Evolutionary conservation across 2,797 vertebrate genomes (phyloP).

Genomic region (Poecilia gillii): DNA sequence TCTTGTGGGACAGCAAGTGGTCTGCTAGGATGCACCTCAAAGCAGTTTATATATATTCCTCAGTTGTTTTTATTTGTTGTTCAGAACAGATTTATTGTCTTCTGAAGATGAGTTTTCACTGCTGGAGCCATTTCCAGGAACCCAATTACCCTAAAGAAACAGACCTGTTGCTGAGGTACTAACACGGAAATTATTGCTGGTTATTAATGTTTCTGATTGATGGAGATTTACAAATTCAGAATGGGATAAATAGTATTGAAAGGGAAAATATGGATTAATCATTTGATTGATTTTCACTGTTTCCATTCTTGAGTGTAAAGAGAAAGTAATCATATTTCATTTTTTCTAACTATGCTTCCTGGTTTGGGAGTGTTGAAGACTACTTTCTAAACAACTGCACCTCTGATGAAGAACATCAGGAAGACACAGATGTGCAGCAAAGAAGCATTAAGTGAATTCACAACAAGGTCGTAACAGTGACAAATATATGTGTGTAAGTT

Average conservation of each 20-base stretch:
- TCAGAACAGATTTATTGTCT: background rate
- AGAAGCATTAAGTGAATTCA: background rate
- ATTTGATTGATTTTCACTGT: background rate
- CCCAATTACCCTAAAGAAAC: background rate
- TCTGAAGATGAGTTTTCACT: background rate
- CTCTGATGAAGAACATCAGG: background rate
- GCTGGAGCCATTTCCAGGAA: background rate
- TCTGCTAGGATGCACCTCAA: constrained; percentile 3
- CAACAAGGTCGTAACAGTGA: background rate
- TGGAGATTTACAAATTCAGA: background rate
- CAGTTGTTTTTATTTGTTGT: background rate
- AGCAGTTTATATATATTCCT: background rate
- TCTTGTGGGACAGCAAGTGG: constrained; percentile 9
- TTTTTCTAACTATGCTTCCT: background rate
- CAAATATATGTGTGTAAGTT: background rate
- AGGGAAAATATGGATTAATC: background rate
- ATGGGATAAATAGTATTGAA: background rate
- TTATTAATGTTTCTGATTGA: background rate
- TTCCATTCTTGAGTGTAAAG: background rate
- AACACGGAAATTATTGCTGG: background rate
- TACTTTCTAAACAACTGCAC: background rate
- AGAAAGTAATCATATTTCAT: background rate
- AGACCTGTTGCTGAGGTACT: background rate
- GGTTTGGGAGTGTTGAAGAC: background rate
- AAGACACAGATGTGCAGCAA: background rate